Evolutionary conservation across 1,140 invertebrate genomes (phyloP), one percentile per base, ranked within the genome.

Genomic region (Eufriesea mexicana): DNA sequence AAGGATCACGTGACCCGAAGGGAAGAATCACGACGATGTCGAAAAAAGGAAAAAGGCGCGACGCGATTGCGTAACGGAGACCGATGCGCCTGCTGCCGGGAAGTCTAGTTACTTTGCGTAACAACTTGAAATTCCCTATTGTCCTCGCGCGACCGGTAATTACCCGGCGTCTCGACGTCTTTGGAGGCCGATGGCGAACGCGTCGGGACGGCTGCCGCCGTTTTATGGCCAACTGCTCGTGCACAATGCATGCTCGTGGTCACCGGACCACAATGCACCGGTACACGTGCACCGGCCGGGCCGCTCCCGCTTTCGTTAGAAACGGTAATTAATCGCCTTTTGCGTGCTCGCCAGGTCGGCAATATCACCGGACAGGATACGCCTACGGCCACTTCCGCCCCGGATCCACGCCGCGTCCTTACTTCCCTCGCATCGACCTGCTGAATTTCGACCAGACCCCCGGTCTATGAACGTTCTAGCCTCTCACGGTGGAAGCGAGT

Each of bases 271-370:
- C 57, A 67, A 77, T 67, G 49, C 61, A 77, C 47, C 20, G n/a
- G n/a, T n/a, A n/a, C n/a, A n/a, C n/a, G n/a, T n/a, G n/a, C n/a
- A n/a, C n/a, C n/a, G n/a, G n/a, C n/a, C n/a, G n/a, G 66, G 66
- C 49, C 35, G 25, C 61, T 64, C 74, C 67, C 45, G 61, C 49
- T 42, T 45, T 59, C 66, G 55, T 54, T 23, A 25, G 23, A 7
- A 14, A 23, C 54, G n/a, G 20, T 79, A 79, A 79, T 79, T 79
- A 79, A 79, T 70, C 66, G 76, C 14, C 70, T 79, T 79, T 79
- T 79, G 76, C 61, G 54, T 70, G 61, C 66, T 51, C 76, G n/a
- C 51, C 76, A n/a, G 59, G 54, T 54, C 20, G 49, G 51, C n/a
- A 51, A 59, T 68, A 61, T 61, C 55, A 35, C 18, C 6, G 28